phyloP scores from a whole-genome alignment of 23 tunicate genomes.

The Trididemnum nubilum region DNA sequence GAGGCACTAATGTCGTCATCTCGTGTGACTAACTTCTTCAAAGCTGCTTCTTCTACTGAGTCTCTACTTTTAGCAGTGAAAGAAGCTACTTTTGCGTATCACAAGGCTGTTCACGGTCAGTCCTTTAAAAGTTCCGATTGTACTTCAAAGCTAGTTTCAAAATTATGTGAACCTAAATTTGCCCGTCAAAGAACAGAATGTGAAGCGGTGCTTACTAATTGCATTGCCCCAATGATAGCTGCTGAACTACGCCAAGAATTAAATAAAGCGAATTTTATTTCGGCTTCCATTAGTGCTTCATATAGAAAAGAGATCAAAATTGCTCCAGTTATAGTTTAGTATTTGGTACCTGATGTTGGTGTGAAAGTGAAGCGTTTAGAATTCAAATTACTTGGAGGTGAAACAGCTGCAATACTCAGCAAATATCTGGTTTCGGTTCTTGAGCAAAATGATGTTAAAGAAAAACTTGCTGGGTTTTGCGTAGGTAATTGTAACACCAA shows the following conservation, averaged over 20 bases:
- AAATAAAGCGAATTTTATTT: conserved; percentile 46
- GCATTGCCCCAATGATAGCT: conserved; percentile 71
- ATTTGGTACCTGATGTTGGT: conserved; percentile 56
- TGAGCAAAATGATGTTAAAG: conserved; percentile 56
- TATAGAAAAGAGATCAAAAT: conserved; percentile 60
- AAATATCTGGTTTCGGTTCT: too few species aligned
- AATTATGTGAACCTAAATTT: conserved; percentile 67
- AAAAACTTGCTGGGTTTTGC: conserved; percentile 68
- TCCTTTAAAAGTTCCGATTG: conserved; percentile 66
- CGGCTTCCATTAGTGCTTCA: conserved; percentile 57
- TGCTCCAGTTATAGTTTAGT: conserved; percentile 54
- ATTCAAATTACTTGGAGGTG: conserved; percentile 46
- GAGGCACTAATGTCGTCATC: conserved; percentile 56
- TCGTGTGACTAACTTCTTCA: conserved; percentile 54
- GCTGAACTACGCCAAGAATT: conserved; percentile 63
- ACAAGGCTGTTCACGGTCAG: conserved; percentile 66
- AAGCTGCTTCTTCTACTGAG: conserved; percentile 52
- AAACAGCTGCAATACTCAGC: too few species aligned
- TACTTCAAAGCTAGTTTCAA: conserved; percentile 75
- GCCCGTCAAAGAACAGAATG: conserved; percentile 54
- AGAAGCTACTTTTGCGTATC: conserved; percentile 54
- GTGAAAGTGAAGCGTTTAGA: conserved; percentile 35
- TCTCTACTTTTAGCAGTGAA: conserved; percentile 58
- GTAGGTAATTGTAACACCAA: conserved; percentile 66
- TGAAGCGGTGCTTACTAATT: conserved; percentile 56